These are phyloP conservation scores for Cherax quadricarinatus DNA, from an alignment of 1,140 invertebrate species.

Conservation along the genomic window DNA sequence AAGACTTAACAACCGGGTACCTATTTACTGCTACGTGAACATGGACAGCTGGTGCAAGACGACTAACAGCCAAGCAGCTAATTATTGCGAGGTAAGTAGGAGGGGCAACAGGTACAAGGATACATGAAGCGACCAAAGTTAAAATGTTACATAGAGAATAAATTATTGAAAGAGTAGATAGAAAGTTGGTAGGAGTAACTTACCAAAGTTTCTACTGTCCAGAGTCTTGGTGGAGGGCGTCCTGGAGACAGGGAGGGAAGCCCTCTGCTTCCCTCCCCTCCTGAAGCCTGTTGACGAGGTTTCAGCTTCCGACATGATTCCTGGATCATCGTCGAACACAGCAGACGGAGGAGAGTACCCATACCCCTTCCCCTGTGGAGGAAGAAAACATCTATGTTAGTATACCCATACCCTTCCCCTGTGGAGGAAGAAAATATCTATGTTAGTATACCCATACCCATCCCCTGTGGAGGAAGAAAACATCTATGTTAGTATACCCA, in stretches of 20 bases:
- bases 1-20: too few species aligned
- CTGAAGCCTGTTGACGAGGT: conserved; percentile 92
- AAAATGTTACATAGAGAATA: neutral
- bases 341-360: conserved; percentile 59
- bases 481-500: too few species aligned
- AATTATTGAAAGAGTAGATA: neutral
- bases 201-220: conserved; percentile 50
- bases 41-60: too few species aligned
- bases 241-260: conserved; percentile 93
- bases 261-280: conserved; percentile 92
- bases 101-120: neutral
- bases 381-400: neutral
- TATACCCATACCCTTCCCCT: too few species aligned
- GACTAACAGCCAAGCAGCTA: too few species aligned
- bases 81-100: too few species aligned
- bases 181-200: neutral
- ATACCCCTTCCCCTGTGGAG: conserved; percentile 55
- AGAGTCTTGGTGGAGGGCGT: conserved; percentile 84
- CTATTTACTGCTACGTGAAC: too few species aligned
- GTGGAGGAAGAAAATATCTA: too few species aligned
- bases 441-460: too few species aligned
- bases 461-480: too few species aligned
- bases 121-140: neutral
- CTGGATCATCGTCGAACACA: conserved; percentile 90
- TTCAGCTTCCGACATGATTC: conserved; percentile 98